Conservation (phyloP, 1,140 invertebrate genomes). For the Mercenaria mercenaria region DNA sequence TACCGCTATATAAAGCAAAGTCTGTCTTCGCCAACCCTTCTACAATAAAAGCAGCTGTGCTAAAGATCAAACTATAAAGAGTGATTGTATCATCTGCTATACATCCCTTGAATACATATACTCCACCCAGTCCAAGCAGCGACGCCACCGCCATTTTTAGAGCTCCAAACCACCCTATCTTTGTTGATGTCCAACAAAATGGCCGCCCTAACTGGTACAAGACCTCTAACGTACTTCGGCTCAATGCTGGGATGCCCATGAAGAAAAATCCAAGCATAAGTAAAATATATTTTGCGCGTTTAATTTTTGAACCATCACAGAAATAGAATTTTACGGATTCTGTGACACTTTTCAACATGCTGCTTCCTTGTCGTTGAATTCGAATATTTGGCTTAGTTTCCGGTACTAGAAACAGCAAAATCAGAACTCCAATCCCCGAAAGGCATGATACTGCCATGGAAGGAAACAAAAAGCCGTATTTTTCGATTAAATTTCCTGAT, state of each 20-base stretch:
- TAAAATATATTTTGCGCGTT: constrained; percentile 40
- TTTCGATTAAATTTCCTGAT: not conserved
- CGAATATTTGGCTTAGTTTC: not conserved
- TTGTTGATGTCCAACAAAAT: constrained; percentile 57
- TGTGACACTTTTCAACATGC: not conserved
- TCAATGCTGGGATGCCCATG: not conserved
- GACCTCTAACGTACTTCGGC: constrained; percentile 4
- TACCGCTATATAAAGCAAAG: constrained; percentile 32
- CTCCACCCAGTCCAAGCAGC: not conserved
- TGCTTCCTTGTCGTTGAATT: not conserved
- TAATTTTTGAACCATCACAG: not conserved
- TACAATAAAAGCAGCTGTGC: constrained; percentile 1
- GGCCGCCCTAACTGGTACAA: constrained; percentile 53
- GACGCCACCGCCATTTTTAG: not conserved
- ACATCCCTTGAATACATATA: constrained; percentile 22
- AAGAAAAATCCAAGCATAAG: constrained; percentile 31
- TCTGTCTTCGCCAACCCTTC: constrained; percentile 34
- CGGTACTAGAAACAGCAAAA: constrained; percentile 28
- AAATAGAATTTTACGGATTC: constrained; percentile 45
- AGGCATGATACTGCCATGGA: not conserved
- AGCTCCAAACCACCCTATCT: constrained; percentile 50
- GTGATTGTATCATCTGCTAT: constrained; percentile 46
- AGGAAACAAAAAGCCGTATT: constrained; percentile 13
- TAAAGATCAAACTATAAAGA: not conserved
- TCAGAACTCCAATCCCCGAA: not conserved